These are phyloP conservation scores for Sialia sialis DNA, from an alignment of 2,113 vertebrate species.

Conservation along the genomic window DNA sequence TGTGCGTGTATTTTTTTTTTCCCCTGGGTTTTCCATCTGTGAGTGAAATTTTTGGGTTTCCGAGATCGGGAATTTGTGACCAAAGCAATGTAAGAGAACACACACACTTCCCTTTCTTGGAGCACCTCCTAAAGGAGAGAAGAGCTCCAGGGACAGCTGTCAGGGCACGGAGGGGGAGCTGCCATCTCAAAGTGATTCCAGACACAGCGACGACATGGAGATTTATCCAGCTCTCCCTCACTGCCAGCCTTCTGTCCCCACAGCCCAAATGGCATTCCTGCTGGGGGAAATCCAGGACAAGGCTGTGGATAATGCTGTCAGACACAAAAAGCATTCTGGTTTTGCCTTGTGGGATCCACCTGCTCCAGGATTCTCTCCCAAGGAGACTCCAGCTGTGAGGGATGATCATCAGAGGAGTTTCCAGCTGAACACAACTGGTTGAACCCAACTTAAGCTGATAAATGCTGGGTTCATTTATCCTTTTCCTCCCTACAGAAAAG, in stretches of 20 bases:
- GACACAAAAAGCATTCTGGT: background rate
- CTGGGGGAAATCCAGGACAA: background rate
- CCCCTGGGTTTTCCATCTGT: background rate
- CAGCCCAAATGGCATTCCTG: background rate
- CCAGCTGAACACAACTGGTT: background rate
- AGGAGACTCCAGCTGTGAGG: background rate
- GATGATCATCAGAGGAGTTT: background rate
- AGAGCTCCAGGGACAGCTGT: background rate
- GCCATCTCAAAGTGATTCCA: background rate
- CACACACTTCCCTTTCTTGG: background rate
- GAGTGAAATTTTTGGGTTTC: background rate
- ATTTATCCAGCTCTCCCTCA: background rate
- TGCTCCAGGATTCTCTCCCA: background rate
- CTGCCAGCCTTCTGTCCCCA: background rate
- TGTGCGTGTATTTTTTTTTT: fast-evolving
- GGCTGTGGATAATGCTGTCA: background rate
- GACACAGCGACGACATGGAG: background rate
- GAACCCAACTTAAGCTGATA: background rate
- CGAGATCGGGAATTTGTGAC: background rate
- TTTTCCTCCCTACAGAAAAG: background rate
- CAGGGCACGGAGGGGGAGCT: fast-evolving
- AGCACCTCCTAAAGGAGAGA: background rate
- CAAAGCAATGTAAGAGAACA: background rate
- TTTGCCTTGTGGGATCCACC: background rate
- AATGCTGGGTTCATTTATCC: background rate